Percentiles rank a stretch among this genome's conserved stretches.
Evolutionary conservation across 2,113 vertebrate genomes (phyloP).

Genomic region (Podocnemis expansa): DNA sequence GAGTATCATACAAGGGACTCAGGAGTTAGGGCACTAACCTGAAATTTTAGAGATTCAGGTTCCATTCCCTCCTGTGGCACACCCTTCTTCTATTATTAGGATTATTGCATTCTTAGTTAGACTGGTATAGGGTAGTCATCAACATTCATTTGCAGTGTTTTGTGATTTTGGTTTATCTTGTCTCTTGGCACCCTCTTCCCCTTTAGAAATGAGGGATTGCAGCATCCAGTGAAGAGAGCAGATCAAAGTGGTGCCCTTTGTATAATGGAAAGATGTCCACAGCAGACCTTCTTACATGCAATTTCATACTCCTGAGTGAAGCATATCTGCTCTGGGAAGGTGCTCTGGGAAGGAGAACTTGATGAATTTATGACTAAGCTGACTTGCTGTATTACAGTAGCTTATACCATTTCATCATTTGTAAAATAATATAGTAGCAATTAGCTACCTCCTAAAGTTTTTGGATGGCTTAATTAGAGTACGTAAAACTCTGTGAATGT

Average conservation of each 20-base stretch:
- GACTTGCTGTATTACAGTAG: neutral
- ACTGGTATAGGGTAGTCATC: fast-evolving
- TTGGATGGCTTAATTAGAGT: neutral
- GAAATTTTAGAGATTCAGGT: neutral
- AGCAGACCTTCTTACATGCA: neutral
- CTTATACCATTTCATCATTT: neutral
- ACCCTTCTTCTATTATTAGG: neutral
- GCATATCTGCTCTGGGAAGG: neutral
- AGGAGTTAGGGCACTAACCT: neutral
- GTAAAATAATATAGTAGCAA: neutral
- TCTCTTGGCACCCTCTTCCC: neutral
- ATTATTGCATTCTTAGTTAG: neutral
- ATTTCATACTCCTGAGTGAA: neutral
- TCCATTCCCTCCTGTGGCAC: neutral
- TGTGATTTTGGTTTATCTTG: neutral
- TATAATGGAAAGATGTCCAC: neutral
- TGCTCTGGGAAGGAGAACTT: neutral
- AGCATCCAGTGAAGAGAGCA: neutral
- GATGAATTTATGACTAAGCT: neutral
- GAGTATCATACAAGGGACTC: neutral
- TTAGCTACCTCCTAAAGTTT: neutral
- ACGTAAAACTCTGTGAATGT: neutral
- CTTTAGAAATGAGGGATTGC: neutral
- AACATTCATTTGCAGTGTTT: neutral
- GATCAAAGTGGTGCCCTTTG: neutral